Evolutionary conservation across 2,113 vertebrate species (phyloP).

Genomic region (Lipophrys pholis): DNA sequence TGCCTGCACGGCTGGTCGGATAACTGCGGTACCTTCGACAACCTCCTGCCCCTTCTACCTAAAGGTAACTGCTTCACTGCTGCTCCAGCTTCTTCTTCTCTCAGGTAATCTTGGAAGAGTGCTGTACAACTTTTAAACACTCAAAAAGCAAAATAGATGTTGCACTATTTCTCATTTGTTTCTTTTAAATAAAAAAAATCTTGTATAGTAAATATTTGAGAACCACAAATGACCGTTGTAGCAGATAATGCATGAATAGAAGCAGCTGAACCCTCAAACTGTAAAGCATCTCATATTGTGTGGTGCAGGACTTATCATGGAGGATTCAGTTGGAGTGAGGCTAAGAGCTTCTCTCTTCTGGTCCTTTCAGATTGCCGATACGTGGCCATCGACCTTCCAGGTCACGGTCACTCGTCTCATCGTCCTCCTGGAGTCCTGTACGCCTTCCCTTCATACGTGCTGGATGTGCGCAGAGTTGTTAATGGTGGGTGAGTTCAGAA

Average conservation of each 20-base stretch:
- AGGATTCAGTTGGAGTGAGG: not conserved
- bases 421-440: conserved; percentile 84
- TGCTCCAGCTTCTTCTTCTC: too few species aligned
- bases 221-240: too few species aligned
- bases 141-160: too few species aligned
- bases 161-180: too few species aligned
- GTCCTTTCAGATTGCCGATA: conserved; percentile 83
- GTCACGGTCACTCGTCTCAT: conserved; percentile 91
- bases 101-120: too few species aligned
- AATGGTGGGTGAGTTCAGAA: conserved; percentile 73
- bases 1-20: conserved; percentile 87
- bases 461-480: conserved; percentile 83
- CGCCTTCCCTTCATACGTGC: conserved; percentile 83
- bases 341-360: not conserved
- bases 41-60: conserved; percentile 83
- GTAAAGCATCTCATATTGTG: too few species aligned
- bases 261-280: too few species aligned
- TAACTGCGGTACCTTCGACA: conserved; percentile 84
- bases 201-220: too few species aligned
- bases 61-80: conserved; percentile 62
- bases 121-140: too few species aligned
- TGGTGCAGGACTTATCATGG: too few species aligned
- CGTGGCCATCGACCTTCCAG: conserved; percentile 89
- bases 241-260: too few species aligned
- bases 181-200: too few species aligned